A percentile compares a stretch with the other conserved stretches of the same genome.
phyloP scores from a whole-genome alignment of 2,888 invertebrate species.

The Ormyrus rosae region DNA sequence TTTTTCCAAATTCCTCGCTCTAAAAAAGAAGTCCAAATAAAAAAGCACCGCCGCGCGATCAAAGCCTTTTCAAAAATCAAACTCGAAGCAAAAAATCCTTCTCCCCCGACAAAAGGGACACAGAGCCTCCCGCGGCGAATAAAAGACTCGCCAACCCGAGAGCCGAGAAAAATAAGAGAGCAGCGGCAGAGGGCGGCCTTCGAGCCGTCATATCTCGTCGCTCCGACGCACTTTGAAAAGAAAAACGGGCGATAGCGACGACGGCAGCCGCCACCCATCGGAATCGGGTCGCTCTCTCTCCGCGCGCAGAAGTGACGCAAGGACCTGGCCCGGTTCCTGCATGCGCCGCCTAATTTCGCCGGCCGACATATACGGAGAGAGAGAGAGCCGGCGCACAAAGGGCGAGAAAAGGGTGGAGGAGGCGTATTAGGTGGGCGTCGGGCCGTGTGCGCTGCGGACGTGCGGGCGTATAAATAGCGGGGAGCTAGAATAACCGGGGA shows the following conservation, averaged over 20 bases:
- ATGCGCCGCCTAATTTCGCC: slow-evolving; percentile 18
- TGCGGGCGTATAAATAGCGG: slow-evolving; percentile 32
- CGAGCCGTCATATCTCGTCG: neutral
- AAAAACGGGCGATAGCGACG: neutral
- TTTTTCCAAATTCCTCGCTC: too few species aligned
- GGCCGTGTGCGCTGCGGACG: slow-evolving; percentile 3
- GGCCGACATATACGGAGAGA: neutral
- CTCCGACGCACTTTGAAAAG: slow-evolving; percentile 8
- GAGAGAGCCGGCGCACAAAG: neutral
- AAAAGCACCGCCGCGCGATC: too few species aligned
- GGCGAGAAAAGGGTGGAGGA: neutral
- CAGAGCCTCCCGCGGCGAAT: neutral
- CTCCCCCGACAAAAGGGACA: neutral
- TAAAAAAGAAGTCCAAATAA: too few species aligned
- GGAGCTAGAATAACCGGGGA: slow-evolving; percentile 16
- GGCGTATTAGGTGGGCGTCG: neutral
- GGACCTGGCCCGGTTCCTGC: neutral
- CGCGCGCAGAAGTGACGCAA: slow-evolving; percentile 28
- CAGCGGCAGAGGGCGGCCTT: neutral
- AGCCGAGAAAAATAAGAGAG: neutral
- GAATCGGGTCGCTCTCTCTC: slow-evolving; percentile 25
- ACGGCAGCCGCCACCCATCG: slow-evolving; percentile 8
- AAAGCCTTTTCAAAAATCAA: too few species aligned
- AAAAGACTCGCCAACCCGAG: neutral
- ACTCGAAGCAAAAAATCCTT: neutral